A percentile compares a stretch with the other conserved stretches of the same genome.
These are phyloP conservation scores for Calameuta idolon DNA, from an alignment of 2,888 invertebrate species.

Conservation along the genomic window DNA sequence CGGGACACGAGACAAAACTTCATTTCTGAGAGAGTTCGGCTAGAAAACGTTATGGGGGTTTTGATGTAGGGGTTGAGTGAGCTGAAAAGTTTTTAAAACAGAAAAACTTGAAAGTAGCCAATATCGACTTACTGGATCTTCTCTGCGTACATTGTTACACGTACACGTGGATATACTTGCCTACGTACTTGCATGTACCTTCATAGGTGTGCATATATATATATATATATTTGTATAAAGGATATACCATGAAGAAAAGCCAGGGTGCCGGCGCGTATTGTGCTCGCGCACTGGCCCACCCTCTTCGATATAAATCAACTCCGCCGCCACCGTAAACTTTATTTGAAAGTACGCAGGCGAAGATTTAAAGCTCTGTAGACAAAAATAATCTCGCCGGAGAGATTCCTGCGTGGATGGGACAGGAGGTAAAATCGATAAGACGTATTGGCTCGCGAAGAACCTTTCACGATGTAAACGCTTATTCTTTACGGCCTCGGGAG, in stretches of 20 bases:
- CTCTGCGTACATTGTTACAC: neutral
- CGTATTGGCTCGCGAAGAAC: constrained; percentile 51
- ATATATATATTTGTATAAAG: neutral
- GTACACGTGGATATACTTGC: neutral
- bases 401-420: constrained; percentile 48
- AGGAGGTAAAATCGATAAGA: constrained; percentile 52
- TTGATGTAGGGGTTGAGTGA: neutral
- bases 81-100: constrained; percentile 1
- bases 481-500: constrained; percentile 40
- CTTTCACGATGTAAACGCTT: constrained; percentile 12
- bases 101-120: neutral
- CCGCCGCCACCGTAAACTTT: constrained; percentile 53
- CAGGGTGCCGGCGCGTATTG: constrained; percentile 22
- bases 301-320: constrained; percentile 52
- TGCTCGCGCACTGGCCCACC: constrained; percentile 23
- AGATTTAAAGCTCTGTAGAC: constrained; percentile 53
- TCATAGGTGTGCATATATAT: neutral
- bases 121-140: neutral
- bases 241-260: neutral
- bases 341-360: constrained; percentile 52
- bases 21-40: neutral
- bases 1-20: neutral
- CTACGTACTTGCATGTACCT: neutral
- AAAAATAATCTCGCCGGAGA: constrained; percentile 48
- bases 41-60: neutral